Base-by-base conservation (phyloP, 2,797 vertebrate genomes). In the Tokudaia tokunoshimensis region DNA sequence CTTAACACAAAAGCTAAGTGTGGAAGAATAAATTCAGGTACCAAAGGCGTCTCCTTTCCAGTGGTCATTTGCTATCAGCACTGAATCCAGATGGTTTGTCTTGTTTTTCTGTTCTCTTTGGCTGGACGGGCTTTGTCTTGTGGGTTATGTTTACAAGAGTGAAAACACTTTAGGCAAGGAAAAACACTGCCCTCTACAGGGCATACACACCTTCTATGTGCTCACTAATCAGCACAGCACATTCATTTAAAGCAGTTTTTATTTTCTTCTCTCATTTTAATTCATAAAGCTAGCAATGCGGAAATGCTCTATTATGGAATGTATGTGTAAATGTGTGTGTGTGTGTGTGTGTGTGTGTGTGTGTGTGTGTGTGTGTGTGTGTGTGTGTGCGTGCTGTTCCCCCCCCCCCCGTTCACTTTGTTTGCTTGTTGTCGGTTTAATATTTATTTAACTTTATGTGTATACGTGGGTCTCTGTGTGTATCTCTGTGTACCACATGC, bases 211-310 rank as follows among this genome's bases (percentile, higher is more conserved):
- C 72, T 79, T 44, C 10, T 4, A 52, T 13, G 19, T 5, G 0
- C 59, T 72, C 22, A 14, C 63, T 52, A 50, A 55, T 4, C 29
- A 76, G n/a, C 20, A 37, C 34, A 81, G 52, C 7, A 29, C 17
- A 6, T 63, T 61, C 20, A 4, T 92, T 74, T 81, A 37, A 67
- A 24, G 52, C 14, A 7, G 13, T 22, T 76, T 63, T 41, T 59
- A 17, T 55, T 67, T 61, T 63, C 22, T 57, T 88, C 44, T 89
- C 75, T 78, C 63, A 59, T 44, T 79, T 47, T 29, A 93, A 99
- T 98, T 74, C 97, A 99, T 76, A 88, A 97, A 41, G 91, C 96
- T 29, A 92, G 96, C 75, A 97, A 96, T 1, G 97, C 97, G 89
- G 96, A 72, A 97, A 96, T 1, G 97, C 97, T 19, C 91, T 92